Conservation (phyloP, 2,797 vertebrate species). For the Megalops cyprinoides region DNA sequence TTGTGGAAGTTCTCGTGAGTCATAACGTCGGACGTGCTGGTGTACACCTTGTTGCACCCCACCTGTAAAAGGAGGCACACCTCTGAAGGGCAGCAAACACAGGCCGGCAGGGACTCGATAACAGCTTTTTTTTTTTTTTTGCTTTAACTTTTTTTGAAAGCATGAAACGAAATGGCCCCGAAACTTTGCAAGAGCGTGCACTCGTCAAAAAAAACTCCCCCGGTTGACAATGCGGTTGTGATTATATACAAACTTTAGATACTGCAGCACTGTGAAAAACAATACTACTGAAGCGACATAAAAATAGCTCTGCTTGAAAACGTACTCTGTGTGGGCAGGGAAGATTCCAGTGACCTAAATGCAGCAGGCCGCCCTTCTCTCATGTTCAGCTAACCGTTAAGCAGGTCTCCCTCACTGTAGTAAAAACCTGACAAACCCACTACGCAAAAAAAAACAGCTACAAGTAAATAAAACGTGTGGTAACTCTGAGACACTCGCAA, state of each 20-base stretch:
- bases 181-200: not conserved
- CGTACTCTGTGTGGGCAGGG: conserved; percentile 40
- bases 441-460: not conserved
- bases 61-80: conserved; percentile 73
- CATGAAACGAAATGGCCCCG: not conserved
- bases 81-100: not conserved
- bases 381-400: conserved; percentile 48
- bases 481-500: conserved; percentile 51
- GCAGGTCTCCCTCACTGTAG: not conserved
- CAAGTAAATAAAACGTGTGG: conserved; percentile 35
- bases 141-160: not conserved
- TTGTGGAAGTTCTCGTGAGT: conserved; percentile 99
- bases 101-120: not conserved
- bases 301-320: conserved; percentile 43
- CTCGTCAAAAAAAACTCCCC: not conserved
- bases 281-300: conserved; percentile 41
- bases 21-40: conserved; percentile 98
- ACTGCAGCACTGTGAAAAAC: conserved; percentile 43
- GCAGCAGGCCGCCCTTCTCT: conserved; percentile 51
- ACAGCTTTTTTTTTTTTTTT: not conserved
- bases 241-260: not conserved
- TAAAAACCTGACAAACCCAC: conserved; percentile 34
- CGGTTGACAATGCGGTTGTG: not conserved
- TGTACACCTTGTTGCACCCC: conserved; percentile 99
- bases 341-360: conserved; percentile 46